These are phyloP conservation scores for Palythoa grandis DNA, from an alignment of 92 coral and sea anemone species.

Conservation along the genomic window DNA sequence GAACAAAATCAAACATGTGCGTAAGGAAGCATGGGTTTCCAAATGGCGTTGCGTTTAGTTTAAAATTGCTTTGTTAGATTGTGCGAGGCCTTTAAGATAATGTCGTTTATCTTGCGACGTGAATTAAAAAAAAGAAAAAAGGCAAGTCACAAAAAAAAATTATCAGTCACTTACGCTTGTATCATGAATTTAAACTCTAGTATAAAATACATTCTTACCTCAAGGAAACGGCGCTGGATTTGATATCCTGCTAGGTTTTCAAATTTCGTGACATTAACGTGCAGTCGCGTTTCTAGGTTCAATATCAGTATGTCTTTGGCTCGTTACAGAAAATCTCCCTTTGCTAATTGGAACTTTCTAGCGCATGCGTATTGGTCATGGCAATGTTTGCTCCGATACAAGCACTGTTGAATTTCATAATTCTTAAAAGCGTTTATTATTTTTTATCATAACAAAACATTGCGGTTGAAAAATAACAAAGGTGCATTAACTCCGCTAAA, in stretches of 20 bases:
- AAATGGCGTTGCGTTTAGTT: neutral
- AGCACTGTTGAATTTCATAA: constrained; percentile 1
- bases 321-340: neutral
- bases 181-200: neutral
- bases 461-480: neutral
- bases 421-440: neutral
- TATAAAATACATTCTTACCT: neutral
- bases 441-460: constrained; percentile 2
- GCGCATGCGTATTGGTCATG: constrained; percentile 8
- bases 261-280: neutral
- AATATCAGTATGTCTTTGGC: neutral
- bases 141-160: no score
- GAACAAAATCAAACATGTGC: neutral
- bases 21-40: neutral
- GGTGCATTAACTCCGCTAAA: neutral
- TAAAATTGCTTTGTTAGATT: neutral
- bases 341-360: constrained; percentile 1
- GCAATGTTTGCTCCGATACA: neutral
- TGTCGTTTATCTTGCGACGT: neutral
- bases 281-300: neutral
- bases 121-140: neutral
- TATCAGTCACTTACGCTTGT: neutral
- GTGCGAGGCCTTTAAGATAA: neutral
- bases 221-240: neutral
- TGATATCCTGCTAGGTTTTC: neutral